Percentiles rank a stretch among this genome's conserved stretches.
These are phyloP conservation scores for Alloplasta piceator DNA, from an alignment of 2,888 invertebrate genomes.

Conservation along the genomic window DNA sequence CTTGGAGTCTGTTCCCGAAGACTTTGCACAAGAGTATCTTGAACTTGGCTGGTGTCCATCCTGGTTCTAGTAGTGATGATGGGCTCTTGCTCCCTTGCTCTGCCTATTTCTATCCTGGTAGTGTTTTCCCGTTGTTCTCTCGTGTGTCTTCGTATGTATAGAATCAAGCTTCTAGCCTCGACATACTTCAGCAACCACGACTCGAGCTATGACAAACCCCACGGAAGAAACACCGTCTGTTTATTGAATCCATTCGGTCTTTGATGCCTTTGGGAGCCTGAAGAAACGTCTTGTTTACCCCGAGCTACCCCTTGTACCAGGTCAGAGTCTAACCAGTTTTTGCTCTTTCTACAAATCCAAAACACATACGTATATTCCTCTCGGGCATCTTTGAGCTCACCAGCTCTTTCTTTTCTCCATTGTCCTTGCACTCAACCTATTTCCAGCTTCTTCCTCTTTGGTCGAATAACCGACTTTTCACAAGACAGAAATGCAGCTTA, in stretches of 20 bases:
- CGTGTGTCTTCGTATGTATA: neutral
- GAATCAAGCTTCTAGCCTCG: conserved; percentile 18
- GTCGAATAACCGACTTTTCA: neutral
- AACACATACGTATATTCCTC: conserved; percentile 8
- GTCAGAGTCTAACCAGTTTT: conserved; percentile 17
- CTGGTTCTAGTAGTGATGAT: conserved; percentile 11
- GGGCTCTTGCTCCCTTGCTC: conserved; percentile 29
- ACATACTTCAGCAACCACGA: neutral
- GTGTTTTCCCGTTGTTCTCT: too few species aligned
- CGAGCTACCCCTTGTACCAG: neutral
- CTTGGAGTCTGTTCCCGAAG: conserved; percentile 38
- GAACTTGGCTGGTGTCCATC: conserved; percentile 23
- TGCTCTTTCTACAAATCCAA: conserved; percentile 17
- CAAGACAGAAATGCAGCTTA: neutral
- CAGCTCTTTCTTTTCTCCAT: neutral
- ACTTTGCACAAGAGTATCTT: conserved; percentile 34
- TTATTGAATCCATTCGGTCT: conserved; percentile 18
- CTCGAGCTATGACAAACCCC: neutral
- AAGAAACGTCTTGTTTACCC: neutral
- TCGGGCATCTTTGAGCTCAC: neutral
- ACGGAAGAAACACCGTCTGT: neutral
- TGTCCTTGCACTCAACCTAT: neutral
- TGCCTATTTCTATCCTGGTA: neutral
- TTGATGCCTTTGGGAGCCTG: conserved; percentile 1
- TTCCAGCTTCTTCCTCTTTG: neutral